Percentiles rank a stretch among this genome's conserved stretches.
Evolutionary conservation across 2,888 invertebrate genomes (phyloP).

Genomic region (Arge pagana): DNA sequence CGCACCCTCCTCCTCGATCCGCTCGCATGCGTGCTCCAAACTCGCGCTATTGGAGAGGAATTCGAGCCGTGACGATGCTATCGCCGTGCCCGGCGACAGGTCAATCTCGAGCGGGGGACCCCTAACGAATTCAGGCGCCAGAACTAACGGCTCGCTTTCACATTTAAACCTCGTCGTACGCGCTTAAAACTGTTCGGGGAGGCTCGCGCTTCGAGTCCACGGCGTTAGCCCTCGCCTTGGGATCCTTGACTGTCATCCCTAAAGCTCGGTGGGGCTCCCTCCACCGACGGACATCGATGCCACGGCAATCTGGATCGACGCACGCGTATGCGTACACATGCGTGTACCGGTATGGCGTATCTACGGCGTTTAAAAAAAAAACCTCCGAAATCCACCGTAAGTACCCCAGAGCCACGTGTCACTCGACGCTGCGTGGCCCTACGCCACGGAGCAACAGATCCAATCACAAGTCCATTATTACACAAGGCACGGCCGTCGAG

Average conservation of each 20-base stretch:
- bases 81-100: too few relatives aligned
- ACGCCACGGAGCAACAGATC: conserved; percentile 12
- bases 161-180: conserved; percentile 12
- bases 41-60: too few relatives aligned
- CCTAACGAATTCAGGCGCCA: conserved; percentile 16
- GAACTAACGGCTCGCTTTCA: conserved; percentile 11
- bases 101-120: not conserved
- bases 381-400: too few relatives aligned
- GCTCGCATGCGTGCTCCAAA: too few relatives aligned
- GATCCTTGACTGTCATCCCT: too few relatives aligned
- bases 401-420: conserved; percentile 9
- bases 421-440: conserved; percentile 1
- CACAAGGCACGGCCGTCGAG: too few relatives aligned
- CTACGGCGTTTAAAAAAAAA: too few relatives aligned
- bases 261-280: conserved; percentile 1
- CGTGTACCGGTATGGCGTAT: not conserved
- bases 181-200: conserved; percentile 12
- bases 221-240: too few relatives aligned
- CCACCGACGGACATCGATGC: conserved; percentile 6
- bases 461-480: conserved; percentile 16
- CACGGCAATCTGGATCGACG: not conserved
- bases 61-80: too few relatives aligned
- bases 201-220: too few relatives aligned
- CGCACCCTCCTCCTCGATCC: too few relatives aligned
- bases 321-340: not conserved